These are phyloP conservation scores for Calcarius lapponicus DNA, from an alignment of 2,797 vertebrate species.

Conservation along the genomic window DNA sequence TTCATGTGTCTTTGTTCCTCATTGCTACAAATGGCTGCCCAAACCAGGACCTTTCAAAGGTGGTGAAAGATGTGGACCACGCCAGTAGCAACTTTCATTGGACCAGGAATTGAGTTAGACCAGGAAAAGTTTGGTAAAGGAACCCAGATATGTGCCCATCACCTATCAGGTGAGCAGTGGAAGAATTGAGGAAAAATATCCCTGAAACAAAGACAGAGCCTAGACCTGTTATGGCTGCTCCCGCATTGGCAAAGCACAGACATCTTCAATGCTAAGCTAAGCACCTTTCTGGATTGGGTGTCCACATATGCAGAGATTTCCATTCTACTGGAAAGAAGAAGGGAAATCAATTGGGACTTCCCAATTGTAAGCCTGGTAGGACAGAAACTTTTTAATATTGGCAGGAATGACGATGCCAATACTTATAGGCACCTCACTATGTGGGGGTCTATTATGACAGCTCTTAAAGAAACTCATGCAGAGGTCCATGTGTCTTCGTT, in stretches of 20 bases:
- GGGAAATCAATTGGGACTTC: background rate
- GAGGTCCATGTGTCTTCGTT: background rate
- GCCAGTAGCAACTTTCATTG: background rate
- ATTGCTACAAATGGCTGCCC: background rate
- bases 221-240: background rate
- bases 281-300: background rate
- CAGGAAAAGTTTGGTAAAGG: background rate
- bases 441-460: background rate
- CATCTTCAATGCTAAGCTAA: background rate
- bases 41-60: background rate
- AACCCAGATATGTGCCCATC: background rate
- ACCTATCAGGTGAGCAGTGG: background rate
- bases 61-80: fast-evolving
- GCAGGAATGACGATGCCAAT: background rate
- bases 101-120: background rate
- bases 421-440: fast-evolving
- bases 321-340: background rate
- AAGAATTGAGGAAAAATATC: background rate
- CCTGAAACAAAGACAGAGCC: background rate
- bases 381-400: background rate
- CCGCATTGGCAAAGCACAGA: background rate
- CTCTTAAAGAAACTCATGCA: fast-evolving
- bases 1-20: background rate
- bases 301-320: too few species aligned
- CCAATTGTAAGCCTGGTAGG: background rate